Base-by-base conservation (phyloP, 2,113 vertebrate species). In the Amblyopsis rosae region DNA sequence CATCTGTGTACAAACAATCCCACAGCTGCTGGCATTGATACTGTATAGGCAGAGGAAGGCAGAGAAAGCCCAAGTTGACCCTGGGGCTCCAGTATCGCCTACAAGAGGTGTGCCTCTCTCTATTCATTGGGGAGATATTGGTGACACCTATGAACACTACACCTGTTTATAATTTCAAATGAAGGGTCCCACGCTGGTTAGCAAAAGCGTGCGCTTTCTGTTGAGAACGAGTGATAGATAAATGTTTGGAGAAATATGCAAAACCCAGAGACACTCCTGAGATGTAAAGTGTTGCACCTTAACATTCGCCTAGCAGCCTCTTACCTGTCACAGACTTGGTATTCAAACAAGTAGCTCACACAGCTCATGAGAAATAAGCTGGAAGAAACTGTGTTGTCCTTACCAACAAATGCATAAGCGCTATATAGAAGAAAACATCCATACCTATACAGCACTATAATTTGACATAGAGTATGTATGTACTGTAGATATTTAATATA, bases 1-100 rank as follows among this genome's bases (percentile, higher is more conserved):
- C 90, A 91, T 92, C 89, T 92, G 92, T 91, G 91, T 91, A 91
- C 90, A 91, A 93, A 92, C 91, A 91, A 89, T 85, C 77, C 86
- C 84, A 78, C 92, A 92, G 90, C 91, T 92, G 91, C 87, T 84
- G 76, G 78, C 87, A 84, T 87, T 89, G 82, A 90, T 79, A 85
- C 83, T 82, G 89, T 90, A 80, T 62, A 79, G 83, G 78, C 73
- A 77, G 70, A 80, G 62, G 41, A 9, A 65, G 68, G 72, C 58
- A 65, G 45, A 84, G 77, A 85, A 73, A 72, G 84, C 79, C 41
- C 82, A 76, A 83, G 85, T 79, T 85, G 79, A 86, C 84, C 87
- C 59, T 11, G 4, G 66, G 79, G 76, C 77, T 72, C 68, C 54
- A 33, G 75, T 74, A 55, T 79, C 57, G 11, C 70, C 78, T 81